Evolutionary conservation across 2,888 invertebrate genomes (phyloP).

Genomic region (Rotaria sp.): DNA sequence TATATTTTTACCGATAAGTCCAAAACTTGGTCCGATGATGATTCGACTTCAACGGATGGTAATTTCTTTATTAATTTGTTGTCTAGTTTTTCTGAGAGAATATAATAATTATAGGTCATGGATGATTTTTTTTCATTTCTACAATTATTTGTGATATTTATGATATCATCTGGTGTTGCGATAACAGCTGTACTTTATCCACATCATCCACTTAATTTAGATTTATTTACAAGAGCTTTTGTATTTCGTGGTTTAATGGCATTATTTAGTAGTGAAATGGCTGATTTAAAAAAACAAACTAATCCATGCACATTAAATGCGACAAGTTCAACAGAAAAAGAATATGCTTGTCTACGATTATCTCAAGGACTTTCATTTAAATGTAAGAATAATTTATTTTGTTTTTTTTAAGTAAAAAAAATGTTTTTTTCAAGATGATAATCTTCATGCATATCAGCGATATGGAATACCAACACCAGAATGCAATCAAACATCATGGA

Average conservation of each 20-base stretch:
- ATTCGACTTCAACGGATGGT: constrained; percentile 51
- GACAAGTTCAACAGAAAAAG: neutral
- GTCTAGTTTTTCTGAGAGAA: neutral
- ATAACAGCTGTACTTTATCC: constrained; percentile 57
- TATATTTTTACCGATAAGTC: constrained; percentile 56
- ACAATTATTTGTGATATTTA: constrained; percentile 51
- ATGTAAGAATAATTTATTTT: neutral
- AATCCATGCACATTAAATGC: neutral
- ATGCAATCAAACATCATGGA: constrained; percentile 36
- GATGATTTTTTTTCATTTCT: constrained; percentile 53
- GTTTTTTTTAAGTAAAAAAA: too few species aligned
- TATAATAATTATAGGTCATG: constrained; percentile 46
- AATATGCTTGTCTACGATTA: constrained; percentile 37
- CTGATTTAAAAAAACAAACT: constrained; percentile 29
- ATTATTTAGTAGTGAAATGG: constrained; percentile 33
- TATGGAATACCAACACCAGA: constrained; percentile 17
- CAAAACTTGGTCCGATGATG: constrained; percentile 56
- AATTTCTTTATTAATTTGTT: constrained; percentile 31
- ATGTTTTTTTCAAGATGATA: neutral
- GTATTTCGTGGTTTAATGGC: constrained; percentile 36
- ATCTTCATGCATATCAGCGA: neutral
- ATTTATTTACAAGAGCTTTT: constrained; percentile 42
- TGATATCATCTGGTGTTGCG: constrained; percentile 53
- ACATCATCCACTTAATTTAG: constrained; percentile 50
- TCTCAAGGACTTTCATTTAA: constrained; percentile 35